Evolutionary conservation across 2,113 vertebrate genomes (phyloP), one percentile per base, ranked within the genome.

Genomic region (Sturnira hondurensis): DNA sequence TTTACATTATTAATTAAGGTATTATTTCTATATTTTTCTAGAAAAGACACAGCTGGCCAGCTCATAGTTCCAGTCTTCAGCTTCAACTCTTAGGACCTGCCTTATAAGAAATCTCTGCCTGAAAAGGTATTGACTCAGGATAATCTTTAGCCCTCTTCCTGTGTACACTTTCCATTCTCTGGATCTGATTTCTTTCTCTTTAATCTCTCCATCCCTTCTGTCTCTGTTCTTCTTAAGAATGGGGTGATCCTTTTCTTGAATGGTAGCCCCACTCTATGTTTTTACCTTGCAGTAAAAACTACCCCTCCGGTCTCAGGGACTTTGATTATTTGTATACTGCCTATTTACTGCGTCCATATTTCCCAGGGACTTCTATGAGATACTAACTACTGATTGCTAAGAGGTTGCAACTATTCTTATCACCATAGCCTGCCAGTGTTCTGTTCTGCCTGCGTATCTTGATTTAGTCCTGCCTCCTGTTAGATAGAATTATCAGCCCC

Each of bases 301-400:
- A 24, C 61, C 63, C 12, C 14, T 93, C 24, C 24, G 9, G 22
- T 89, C 47, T 95, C 63, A 70, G 58, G 63, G 47, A 95, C 52
- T 80, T 93, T 38, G 36, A 43, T 73, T 80, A 24, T 94, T 90
- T 84, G n/a, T 36, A 31, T 67, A 41, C 33, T 47, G 28, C 38
- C 76, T 82, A 41, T 73, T 93, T 96, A 81, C 70, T 90, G 12
- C 85, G 56, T 82, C 95, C 52, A 84, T 67, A 67, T 67, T 70
- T 56, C 86, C 22, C 50, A 70, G 31, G 45, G 43, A 82, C 63
- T 73, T 89, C 61, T 73, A 20, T n/a, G 43, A 93, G 63, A 76
- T 71, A 36, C 68, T 87, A 22, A 83, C 6, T 45, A 26, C 83
- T 24, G n/a, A 56, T 71, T 86, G 61, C 50, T 41, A n/a, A 52